Conservation (phyloP, 2,888 invertebrate genomes). For the Eurytoma californica region DNA sequence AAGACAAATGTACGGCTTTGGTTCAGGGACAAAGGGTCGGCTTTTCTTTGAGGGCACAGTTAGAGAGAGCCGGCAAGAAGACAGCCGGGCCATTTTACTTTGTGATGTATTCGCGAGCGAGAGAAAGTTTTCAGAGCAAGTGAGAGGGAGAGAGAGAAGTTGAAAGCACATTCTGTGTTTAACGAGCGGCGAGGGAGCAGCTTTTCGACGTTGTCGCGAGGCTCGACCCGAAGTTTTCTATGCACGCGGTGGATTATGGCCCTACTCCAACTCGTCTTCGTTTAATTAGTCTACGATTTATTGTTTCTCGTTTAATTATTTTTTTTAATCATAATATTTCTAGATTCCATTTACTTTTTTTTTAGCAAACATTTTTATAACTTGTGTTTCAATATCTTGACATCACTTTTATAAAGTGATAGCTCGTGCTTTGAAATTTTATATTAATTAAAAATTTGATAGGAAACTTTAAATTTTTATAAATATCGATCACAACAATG, state of each 20-base stretch:
- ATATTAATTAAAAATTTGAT: too few relatives aligned
- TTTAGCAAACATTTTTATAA: too few relatives aligned
- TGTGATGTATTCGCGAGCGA: constrained; percentile 6
- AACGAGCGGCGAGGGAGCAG: constrained; percentile 24
- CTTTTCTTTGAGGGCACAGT: constrained; percentile 12
- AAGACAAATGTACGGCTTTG: background rate
- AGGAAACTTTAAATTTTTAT: too few relatives aligned
- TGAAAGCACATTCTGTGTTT: constrained; percentile 1
- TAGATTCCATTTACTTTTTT: too few relatives aligned
- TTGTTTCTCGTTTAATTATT: background rate
- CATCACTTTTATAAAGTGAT: too few relatives aligned
- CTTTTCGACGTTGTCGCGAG: constrained; percentile 10
- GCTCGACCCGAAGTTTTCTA: background rate
- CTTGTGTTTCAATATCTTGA: too few relatives aligned
- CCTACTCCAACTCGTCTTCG: background rate
- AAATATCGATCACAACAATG: too few relatives aligned
- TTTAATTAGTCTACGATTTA: constrained; percentile 33
- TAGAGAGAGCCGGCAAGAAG: background rate
- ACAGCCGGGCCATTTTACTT: constrained; percentile 1
- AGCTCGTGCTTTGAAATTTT: too few relatives aligned
- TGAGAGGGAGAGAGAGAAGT: background rate
- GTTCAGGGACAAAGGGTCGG: background rate
- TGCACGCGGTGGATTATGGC: background rate
- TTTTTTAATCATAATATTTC: too few relatives aligned
- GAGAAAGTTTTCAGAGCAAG: background rate